A percentile compares a stretch with the other conserved stretches of the same genome.
Evolutionary conservation across 2,888 invertebrate genomes (phyloP).

Genomic region (Drosophila yooni): DNA sequence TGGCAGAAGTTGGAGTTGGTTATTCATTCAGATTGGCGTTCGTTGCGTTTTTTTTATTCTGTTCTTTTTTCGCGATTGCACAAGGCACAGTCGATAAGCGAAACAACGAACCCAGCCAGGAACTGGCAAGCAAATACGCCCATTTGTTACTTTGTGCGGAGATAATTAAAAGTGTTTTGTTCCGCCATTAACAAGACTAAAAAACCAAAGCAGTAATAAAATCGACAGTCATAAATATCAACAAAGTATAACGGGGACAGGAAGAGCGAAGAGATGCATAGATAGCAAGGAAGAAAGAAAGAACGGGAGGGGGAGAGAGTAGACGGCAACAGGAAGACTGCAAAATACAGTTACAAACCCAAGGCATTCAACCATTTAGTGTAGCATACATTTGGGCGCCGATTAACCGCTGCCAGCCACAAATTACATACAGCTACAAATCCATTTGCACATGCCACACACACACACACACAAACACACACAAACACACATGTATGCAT

Average conservation of each 20-base stretch:
- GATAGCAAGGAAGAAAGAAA: background rate
- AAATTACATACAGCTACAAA: constrained; percentile 14
- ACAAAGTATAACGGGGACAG: background rate
- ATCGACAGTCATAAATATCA: constrained; percentile 20
- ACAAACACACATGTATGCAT: background rate
- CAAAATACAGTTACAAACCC: constrained; percentile 1
- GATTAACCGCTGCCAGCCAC: constrained; percentile 11
- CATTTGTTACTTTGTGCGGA: constrained; percentile 11
- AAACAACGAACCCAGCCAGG: constrained; percentile 17
- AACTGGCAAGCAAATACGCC: background rate
- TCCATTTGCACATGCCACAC: constrained; percentile 2
- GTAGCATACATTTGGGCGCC: constrained; percentile 67
- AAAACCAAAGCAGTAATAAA: constrained; percentile 30
- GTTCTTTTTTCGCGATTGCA: constrained; percentile 61
- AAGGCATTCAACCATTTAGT: constrained; percentile 40
- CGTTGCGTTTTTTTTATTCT: constrained; percentile 46
- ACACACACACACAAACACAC: background rate
- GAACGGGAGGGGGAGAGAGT: background rate
- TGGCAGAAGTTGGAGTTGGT: constrained; percentile 11
- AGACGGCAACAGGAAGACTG: background rate
- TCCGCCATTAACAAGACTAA: constrained; percentile 53
- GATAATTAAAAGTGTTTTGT: constrained; percentile 71
- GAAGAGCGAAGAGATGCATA: background rate
- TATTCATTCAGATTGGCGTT: constrained; percentile 25
- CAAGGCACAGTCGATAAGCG: constrained; percentile 46